Percentiles rank a stretch among this genome's conserved stretches.
phyloP scores from a whole-genome alignment of 1,140 invertebrate genomes.

The Portunus trituberculatus region DNA sequence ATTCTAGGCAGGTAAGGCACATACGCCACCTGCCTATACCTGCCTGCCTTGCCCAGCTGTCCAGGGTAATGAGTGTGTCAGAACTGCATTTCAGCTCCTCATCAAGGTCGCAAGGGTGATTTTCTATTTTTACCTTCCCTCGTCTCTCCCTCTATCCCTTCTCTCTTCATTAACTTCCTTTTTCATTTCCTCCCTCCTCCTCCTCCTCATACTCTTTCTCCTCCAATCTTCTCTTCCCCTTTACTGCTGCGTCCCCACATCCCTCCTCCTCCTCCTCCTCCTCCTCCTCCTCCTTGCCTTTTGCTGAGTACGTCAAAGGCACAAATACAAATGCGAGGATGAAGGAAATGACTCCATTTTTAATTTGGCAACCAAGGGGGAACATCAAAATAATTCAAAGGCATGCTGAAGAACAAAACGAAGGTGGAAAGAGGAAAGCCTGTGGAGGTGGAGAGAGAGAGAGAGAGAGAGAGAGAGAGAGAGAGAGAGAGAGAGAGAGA shows the following conservation, averaged over 20 bases:
- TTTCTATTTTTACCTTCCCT: neutral
- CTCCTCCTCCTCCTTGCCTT: neutral
- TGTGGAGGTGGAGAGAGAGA: neutral
- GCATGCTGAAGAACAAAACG: neutral
- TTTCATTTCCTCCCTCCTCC: neutral
- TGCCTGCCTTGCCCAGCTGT: neutral
- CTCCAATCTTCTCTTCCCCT: neutral
- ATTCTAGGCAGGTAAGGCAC: no score
- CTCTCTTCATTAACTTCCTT: no score
- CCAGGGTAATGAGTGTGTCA: neutral
- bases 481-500: no score
- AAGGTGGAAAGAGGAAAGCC: neutral
- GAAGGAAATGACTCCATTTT: neutral
- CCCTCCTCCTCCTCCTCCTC: neutral
- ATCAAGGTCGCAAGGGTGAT: neutral
- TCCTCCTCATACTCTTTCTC: neutral
- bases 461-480: neutral
- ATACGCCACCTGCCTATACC: no score
- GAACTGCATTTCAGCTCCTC: neutral
- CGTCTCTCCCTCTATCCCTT: neutral
- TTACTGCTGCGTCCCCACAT: neutral
- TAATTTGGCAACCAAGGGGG: neutral
- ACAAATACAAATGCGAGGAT: neutral
- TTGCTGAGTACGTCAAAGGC: neutral
- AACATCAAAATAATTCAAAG: neutral